Evolutionary conservation across 2,797 vertebrate species (phyloP).

Genomic region (Myotis myotis): DNA sequence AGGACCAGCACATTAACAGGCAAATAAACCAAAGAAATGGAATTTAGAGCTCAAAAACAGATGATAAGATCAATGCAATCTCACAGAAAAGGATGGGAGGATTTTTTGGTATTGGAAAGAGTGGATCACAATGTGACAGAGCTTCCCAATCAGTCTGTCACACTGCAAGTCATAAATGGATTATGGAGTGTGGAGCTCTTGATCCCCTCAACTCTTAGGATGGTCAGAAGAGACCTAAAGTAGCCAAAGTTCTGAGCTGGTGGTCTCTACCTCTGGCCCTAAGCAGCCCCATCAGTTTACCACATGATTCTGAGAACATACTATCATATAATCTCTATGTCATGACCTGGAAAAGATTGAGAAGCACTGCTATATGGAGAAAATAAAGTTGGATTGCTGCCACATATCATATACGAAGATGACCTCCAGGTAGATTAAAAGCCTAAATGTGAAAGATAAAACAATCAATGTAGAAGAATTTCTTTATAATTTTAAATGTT

Average conservation of each 20-base stretch:
- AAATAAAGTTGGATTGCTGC: background rate
- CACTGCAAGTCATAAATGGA: background rate
- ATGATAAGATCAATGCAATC: background rate
- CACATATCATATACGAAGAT: background rate
- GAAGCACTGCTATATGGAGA: background rate
- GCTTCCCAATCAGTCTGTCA: background rate
- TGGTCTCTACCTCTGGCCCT: background rate
- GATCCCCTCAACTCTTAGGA: background rate
- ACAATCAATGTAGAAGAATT: background rate
- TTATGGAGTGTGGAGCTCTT: background rate
- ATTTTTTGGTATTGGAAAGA: background rate
- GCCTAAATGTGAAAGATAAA: slow-evolving; percentile 27
- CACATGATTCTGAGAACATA: background rate
- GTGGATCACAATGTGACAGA: background rate
- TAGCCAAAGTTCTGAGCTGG: background rate
- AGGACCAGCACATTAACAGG: background rate
- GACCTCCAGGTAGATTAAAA: background rate
- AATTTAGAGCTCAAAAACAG: background rate
- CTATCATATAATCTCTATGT: background rate
- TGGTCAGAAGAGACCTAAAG: background rate
- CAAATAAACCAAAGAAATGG: background rate
- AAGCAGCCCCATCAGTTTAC: background rate
- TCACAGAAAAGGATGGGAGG: background rate
- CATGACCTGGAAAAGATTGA: background rate
- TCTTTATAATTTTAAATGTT: slow-evolving; percentile 16